phyloP scores from a whole-genome alignment of 2,113 vertebrate genomes.

The Lathamus discolor region DNA sequence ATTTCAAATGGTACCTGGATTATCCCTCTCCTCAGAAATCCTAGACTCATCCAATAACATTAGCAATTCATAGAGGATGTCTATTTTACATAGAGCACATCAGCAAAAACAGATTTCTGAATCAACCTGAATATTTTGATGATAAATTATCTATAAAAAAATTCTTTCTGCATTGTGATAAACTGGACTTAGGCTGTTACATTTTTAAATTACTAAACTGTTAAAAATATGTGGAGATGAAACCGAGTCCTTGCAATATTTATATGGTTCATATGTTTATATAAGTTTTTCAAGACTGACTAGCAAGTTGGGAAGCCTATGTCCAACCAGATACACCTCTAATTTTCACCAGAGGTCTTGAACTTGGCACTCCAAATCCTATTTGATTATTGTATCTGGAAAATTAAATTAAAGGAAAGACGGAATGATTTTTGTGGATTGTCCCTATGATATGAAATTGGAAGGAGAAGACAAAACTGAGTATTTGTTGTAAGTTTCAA shows the following conservation, averaged over 20 bases:
- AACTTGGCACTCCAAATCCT: not conserved
- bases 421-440: not conserved
- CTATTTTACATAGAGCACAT: not conserved
- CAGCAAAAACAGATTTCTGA: not conserved
- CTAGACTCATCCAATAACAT: not conserved
- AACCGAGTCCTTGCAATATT: not conserved
- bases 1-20: not conserved
- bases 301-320: not conserved
- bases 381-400: not conserved
- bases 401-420: not conserved
- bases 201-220: not conserved
- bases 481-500: not conserved
- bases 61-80: not conserved
- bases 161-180: not conserved
- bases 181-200: not conserved
- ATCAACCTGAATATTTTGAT: not conserved
- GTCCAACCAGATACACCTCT: not conserved
- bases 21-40: not conserved
- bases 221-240: not conserved
- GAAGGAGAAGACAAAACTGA: not conserved
- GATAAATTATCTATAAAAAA: slow-evolving; percentile 4
- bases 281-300: not conserved
- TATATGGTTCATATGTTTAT: not conserved
- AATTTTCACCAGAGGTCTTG: not conserved
- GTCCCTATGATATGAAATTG: not conserved